phyloP scores from a whole-genome alignment of 1,140 invertebrate genomes.

The Eupeodes corollae region DNA sequence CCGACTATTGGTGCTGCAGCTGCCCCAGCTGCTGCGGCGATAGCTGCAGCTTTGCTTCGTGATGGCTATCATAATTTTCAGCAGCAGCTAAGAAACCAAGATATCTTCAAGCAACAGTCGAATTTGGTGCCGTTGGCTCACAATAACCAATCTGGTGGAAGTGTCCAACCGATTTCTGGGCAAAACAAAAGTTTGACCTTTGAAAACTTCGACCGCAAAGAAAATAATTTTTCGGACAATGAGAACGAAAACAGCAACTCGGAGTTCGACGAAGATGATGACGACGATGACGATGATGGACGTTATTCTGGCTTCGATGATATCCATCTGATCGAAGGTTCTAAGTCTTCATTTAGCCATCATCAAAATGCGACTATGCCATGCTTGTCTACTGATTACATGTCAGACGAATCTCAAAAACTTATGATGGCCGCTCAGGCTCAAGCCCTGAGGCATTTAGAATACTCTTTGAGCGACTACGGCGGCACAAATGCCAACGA shows the following conservation, averaged over 20 bases:
- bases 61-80: conserved; percentile 30
- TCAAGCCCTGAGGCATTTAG: conserved; percentile 28
- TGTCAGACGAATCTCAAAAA: conserved; percentile 12
- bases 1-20: not conserved
- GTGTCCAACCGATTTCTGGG: not conserved
- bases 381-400: conserved; percentile 3
- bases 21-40: conserved; percentile 22
- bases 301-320: conserved; percentile 30
- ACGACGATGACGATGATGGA: conserved; percentile 22
- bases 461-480: conserved; percentile 27
- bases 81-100: conserved; percentile 30
- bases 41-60: conserved; percentile 28
- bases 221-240: conserved; percentile 25
- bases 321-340: conserved; percentile 28
- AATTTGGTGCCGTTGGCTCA: not conserved
- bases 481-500: conserved; percentile 43
- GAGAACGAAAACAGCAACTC: conserved; percentile 21
- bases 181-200: not conserved
- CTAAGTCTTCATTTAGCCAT: conserved; percentile 4
- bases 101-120: conserved; percentile 23
- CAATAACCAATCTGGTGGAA: not conserved
- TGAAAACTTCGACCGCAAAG: conserved; percentile 28
- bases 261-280: conserved; percentile 10
- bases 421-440: conserved; percentile 16
- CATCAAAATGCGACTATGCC: not conserved